Evolutionary conservation across 2,113 vertebrate genomes (phyloP).

Genomic region (Cnemophilus loriae): DNA sequence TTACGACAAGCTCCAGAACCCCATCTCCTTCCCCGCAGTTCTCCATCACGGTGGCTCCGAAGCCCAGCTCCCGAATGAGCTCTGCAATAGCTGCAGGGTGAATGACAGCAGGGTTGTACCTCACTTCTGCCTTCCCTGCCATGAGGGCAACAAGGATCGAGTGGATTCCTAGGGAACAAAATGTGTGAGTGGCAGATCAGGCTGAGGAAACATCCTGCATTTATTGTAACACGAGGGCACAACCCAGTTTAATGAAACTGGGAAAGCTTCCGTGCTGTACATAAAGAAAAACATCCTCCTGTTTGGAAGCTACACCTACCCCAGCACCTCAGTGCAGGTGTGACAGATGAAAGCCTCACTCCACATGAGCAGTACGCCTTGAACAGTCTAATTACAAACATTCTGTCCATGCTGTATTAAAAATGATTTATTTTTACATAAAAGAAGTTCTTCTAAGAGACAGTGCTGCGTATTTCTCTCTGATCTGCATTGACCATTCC

Average conservation of each 20-base stretch:
- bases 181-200: accelerated
- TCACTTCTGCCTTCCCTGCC: conserved; percentile 98
- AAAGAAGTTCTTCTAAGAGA: neutral
- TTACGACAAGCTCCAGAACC: conserved; percentile 90
- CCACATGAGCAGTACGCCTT: neutral
- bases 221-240: neutral
- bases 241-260: accelerated
- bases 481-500: neutral
- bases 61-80: conserved; percentile 89
- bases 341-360: neutral
- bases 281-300: accelerated
- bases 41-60: conserved; percentile 88
- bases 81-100: conserved; percentile 85
- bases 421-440: neutral
- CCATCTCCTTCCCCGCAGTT: conserved; percentile 87
- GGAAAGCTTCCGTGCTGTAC: accelerated
- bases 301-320: neutral
- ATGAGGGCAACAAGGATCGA: conserved; percentile 93
- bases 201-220: neutral
- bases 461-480: neutral
- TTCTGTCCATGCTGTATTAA: neutral
- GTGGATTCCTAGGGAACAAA: conserved; percentile 78
- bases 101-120: conserved; percentile 82
- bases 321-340: neutral
- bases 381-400: neutral